Percentiles rank a stretch among this genome's conserved stretches.
Evolutionary conservation across 2,797 vertebrate genomes (phyloP).

Genomic region (Lutjanus campechanus): DNA sequence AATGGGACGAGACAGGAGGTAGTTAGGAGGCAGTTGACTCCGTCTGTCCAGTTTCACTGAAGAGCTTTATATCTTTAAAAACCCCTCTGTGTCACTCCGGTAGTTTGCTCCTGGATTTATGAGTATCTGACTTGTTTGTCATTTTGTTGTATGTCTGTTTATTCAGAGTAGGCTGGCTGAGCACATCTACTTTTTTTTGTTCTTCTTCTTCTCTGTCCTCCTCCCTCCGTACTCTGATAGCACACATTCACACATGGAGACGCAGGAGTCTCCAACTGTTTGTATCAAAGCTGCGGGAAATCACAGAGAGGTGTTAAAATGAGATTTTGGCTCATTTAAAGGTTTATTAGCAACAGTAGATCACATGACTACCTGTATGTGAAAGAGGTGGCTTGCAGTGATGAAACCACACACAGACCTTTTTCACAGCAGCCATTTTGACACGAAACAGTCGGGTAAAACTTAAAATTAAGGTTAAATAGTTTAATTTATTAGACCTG

Average conservation of each 20-base stretch:
- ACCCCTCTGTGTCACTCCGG: constrained; percentile 36
- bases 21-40: constrained; percentile 34
- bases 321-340: constrained; percentile 9
- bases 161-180: constrained; percentile 36
- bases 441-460: too few relatives aligned
- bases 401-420: not conserved
- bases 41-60: constrained; percentile 23
- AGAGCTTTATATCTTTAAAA: constrained; percentile 28
- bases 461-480: too few relatives aligned
- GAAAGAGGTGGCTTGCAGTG: not conserved
- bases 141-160: constrained; percentile 48
- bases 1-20: constrained; percentile 36
- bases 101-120: constrained; percentile 56
- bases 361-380: not conserved
- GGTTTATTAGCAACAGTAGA: not conserved
- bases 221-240: constrained; percentile 9
- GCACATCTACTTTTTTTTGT: constrained; percentile 21
- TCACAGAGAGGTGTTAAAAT: constrained; percentile 6
- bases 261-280: constrained; percentile 1
- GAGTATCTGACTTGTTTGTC: constrained; percentile 54
- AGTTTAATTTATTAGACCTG: too few relatives aligned
- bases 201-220: constrained; percentile 6
- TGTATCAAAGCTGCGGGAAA: constrained; percentile 28
- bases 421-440: too few relatives aligned
- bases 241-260: constrained; percentile 27